Evolutionary conservation across 2,797 vertebrate genomes (phyloP).

Genomic region (Smutsia temminckii): DNA sequence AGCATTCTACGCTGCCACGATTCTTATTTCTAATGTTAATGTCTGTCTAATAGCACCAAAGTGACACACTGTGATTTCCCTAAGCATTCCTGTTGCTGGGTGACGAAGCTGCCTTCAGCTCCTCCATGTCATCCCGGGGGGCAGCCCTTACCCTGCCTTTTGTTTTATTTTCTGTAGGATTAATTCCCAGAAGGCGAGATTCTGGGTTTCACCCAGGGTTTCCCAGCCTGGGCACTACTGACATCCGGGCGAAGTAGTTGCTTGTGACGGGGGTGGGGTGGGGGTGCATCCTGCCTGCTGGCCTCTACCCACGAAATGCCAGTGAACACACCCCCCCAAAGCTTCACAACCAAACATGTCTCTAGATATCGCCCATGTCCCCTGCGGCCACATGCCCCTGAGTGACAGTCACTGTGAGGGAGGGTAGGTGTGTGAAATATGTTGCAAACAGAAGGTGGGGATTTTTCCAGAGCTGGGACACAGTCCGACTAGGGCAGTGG

Average conservation of each 20-base stretch:
- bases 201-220: background rate
- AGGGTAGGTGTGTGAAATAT: background rate
- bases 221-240: background rate
- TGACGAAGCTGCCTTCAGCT: background rate
- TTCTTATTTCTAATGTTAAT: background rate
- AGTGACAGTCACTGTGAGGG: accelerated
- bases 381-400: background rate
- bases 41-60: background rate
- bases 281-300: background rate
- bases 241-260: accelerated
- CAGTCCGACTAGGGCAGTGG: background rate
- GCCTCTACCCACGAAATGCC: background rate
- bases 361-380: background rate
- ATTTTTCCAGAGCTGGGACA: background rate
- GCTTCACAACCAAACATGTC: background rate
- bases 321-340: background rate
- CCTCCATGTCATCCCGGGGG: accelerated
- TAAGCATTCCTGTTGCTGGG: background rate
- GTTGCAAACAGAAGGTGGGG: background rate
- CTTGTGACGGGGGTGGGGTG: background rate
- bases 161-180: background rate
- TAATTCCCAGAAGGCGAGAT: background rate
- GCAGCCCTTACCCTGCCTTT: background rate
- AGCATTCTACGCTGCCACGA: accelerated
- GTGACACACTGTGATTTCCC: background rate